Percentiles rank a stretch among this genome's conserved stretches.
phyloP scores from a whole-genome alignment of 2,888 invertebrate genomes.

The Drosophila setosimentum region DNA sequence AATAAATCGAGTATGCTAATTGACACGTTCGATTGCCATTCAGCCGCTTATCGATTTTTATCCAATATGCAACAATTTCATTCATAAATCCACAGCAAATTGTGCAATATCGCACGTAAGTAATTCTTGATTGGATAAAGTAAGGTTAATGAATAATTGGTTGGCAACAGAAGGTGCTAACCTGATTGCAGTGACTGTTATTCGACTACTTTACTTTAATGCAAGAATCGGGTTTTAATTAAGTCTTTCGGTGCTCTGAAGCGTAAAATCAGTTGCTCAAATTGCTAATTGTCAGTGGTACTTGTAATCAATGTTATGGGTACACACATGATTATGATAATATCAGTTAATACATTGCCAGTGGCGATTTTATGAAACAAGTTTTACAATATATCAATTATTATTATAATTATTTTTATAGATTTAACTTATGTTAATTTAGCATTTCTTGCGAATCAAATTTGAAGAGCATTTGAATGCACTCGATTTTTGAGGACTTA shows the following conservation, averaged over 20 bases:
- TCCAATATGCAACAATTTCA: conserved; percentile 20
- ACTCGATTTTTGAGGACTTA: not conserved
- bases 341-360: not conserved
- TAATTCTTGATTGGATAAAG: not conserved
- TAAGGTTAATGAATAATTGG: conserved; percentile 1
- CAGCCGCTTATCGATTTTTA: conserved; percentile 22
- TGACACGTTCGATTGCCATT: conserved; percentile 34
- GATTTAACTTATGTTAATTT: not conserved
- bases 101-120: conserved; percentile 25
- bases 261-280: conserved; percentile 38
- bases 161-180: not conserved
- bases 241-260: conserved; percentile 4
- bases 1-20: not conserved
- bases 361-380: not conserved
- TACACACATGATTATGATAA: conserved; percentile 17
- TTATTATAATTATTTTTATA: not conserved
- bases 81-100: conserved; percentile 28
- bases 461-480: not conserved
- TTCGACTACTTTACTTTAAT: not conserved
- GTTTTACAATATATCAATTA: not conserved
- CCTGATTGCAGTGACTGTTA: not conserved
- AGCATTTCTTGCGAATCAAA: not conserved
- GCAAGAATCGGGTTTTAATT: conserved; percentile 11
- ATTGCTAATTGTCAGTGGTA: conserved; percentile 35
- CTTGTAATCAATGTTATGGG: conserved; percentile 31